phyloP scores from a whole-genome alignment of 1,140 invertebrate genomes.

The Drosophila cardini region DNA sequence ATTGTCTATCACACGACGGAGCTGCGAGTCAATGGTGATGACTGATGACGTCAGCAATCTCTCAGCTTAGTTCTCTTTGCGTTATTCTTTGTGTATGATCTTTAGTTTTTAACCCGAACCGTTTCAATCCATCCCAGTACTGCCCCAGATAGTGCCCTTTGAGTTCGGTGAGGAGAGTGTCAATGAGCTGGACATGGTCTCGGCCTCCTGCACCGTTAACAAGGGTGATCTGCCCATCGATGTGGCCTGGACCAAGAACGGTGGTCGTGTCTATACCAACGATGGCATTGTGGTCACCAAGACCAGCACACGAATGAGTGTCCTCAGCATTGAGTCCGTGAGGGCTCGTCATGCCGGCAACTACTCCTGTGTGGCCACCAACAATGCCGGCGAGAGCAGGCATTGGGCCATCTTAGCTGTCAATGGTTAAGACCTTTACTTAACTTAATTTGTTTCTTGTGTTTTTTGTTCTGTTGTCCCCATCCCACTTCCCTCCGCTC shows the following conservation, averaged over 20 bases:
- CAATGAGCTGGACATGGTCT: constrained; percentile 89
- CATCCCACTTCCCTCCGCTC: background rate
- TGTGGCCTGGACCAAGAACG: constrained; percentile 88
- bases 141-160: constrained; percentile 89
- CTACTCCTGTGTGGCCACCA: constrained; percentile 90
- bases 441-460: constrained; percentile 23
- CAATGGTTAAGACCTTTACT: constrained; percentile 52
- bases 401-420: constrained; percentile 87
- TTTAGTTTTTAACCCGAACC: constrained; percentile 21
- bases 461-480: constrained; percentile 40
- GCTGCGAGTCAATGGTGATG: constrained; percentile 88
- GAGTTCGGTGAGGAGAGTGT: constrained; percentile 89
- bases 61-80: constrained; percentile 3
- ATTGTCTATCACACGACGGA: constrained; percentile 89
- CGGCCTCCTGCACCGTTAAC: constrained; percentile 91
- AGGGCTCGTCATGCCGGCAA: constrained; percentile 88
- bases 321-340: constrained; percentile 88
- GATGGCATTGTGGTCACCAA: constrained; percentile 86
- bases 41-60: constrained; percentile 72
- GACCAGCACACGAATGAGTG: constrained; percentile 88
- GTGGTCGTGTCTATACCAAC: constrained; percentile 77
- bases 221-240: constrained; percentile 94
- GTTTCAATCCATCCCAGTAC: constrained; percentile 85
- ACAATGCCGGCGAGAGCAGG: constrained; percentile 89
- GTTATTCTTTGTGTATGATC: constrained; percentile 29